Conservation (phyloP, 2,888 invertebrate species). For the Himalopsyche tibetana region DNA sequence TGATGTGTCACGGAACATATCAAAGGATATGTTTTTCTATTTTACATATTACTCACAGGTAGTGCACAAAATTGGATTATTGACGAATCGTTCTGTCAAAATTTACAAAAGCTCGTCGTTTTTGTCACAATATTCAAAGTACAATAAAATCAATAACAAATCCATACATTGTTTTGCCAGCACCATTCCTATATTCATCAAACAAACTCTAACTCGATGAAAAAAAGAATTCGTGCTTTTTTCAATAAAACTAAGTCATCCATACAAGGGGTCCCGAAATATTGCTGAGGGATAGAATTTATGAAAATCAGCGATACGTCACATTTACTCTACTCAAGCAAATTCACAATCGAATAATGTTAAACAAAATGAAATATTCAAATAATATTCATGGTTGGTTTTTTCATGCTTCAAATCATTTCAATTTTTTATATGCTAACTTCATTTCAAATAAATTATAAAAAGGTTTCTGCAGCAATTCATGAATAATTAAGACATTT, state of each 20-base stretch:
- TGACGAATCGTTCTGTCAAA: background rate
- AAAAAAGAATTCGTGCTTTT: background rate
- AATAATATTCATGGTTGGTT: too few species aligned
- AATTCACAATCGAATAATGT: too few species aligned
- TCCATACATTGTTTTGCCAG: background rate
- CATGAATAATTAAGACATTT: too few species aligned
- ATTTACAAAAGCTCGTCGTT: background rate
- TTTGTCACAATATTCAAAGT: background rate
- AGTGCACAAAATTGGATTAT: background rate
- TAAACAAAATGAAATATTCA: too few species aligned
- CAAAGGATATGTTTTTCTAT: conserved; percentile 16
- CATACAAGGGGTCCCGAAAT: background rate
- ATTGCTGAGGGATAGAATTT: background rate
- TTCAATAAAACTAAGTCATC: background rate
- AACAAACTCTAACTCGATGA: background rate
- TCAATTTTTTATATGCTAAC: too few species aligned
- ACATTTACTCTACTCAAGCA: too few species aligned
- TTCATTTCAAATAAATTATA: too few species aligned
- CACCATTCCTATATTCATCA: background rate
- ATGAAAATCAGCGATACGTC: background rate
- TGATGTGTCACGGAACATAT: background rate
- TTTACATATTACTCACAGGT: conserved; percentile 8
- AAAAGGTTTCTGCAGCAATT: too few species aligned
- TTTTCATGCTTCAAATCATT: too few species aligned
- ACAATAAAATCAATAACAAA: background rate